These are phyloP conservation scores for Lamproptera curius DNA, from an alignment of 2,888 invertebrate genomes.

Conservation along the genomic window DNA sequence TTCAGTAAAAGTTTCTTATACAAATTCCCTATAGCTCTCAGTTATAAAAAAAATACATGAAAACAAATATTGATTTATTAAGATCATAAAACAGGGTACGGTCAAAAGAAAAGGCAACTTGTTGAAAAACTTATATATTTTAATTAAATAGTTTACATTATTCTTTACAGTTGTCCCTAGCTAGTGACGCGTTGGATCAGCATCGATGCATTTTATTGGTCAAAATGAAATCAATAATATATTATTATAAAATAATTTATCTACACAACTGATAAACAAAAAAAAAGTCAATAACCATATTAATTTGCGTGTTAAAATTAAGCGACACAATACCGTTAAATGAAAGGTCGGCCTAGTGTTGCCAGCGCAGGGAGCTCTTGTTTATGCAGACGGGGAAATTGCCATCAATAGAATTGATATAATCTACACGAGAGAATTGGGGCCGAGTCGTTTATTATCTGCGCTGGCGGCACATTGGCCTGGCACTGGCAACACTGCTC, in stretches of 20 bases:
- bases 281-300: conserved; percentile 55
- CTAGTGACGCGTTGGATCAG: conserved; percentile 66
- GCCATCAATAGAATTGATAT: conserved; percentile 11
- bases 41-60: no score
- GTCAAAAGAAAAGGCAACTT: conserved; percentile 2
- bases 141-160: conserved; percentile 77
- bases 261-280: conserved; percentile 65
- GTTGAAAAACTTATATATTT: conserved; percentile 76
- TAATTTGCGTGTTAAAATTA: conserved; percentile 50
- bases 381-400: not conserved
- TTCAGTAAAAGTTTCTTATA: no score
- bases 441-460: conserved; percentile 7
- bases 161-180: conserved; percentile 75
- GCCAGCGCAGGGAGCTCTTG: conserved; percentile 39
- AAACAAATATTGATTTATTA: no score
- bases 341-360: conserved; percentile 31
- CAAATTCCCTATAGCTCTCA: no score
- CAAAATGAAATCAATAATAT: conserved; percentile 69
- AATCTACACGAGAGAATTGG: not conserved
- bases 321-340: conserved; percentile 38
- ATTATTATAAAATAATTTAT: conserved; percentile 71
- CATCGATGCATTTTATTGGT: conserved; percentile 74
- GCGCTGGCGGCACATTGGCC: conserved; percentile 28
- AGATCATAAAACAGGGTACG: no score
- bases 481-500: conserved; percentile 14